Evolutionary conservation across 2,888 invertebrate species (phyloP).

Genomic region (Hesperia comma): DNA sequence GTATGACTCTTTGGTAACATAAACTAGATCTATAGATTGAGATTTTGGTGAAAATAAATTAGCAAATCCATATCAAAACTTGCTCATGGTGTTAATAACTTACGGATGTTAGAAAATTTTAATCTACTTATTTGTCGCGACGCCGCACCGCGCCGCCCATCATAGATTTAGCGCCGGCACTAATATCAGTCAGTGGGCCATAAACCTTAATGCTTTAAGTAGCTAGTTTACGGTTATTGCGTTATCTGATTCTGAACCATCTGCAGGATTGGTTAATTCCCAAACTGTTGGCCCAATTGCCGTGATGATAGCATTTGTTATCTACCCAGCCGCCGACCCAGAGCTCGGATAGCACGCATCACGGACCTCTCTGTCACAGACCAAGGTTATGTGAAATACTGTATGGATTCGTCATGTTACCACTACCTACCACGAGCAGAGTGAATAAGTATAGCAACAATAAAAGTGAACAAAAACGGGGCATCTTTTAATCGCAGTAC

Average conservation of each 20-base stretch:
- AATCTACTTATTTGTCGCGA: too few species aligned
- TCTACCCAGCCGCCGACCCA: conserved; percentile 8
- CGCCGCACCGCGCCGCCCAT: neutral
- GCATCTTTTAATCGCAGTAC: too few species aligned
- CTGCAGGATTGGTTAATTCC: conserved; percentile 23
- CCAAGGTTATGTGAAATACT: neutral
- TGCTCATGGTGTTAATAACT: too few species aligned
- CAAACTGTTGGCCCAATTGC: conserved; percentile 16
- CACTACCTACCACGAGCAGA: too few species aligned
- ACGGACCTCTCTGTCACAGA: conserved; percentile 1
- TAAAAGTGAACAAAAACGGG: too few species aligned
- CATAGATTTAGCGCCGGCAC: neutral
- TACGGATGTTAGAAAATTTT: too few species aligned
- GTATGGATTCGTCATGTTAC: too few species aligned
- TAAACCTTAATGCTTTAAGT: conserved; percentile 8
- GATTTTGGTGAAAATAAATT: too few species aligned
- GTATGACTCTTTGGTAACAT: too few species aligned
- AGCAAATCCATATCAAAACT: too few species aligned
- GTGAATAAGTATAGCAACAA: too few species aligned
- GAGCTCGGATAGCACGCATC: conserved; percentile 12
- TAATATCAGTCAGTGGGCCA: neutral
- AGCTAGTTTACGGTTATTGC: conserved; percentile 14
- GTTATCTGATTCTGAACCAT: conserved; percentile 21
- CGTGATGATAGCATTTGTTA: conserved; percentile 15
- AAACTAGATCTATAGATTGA: too few species aligned